These are phyloP conservation scores for Phoxinus dragarum DNA, from an alignment of 2,797 vertebrate genomes.

Conservation along the genomic window DNA sequence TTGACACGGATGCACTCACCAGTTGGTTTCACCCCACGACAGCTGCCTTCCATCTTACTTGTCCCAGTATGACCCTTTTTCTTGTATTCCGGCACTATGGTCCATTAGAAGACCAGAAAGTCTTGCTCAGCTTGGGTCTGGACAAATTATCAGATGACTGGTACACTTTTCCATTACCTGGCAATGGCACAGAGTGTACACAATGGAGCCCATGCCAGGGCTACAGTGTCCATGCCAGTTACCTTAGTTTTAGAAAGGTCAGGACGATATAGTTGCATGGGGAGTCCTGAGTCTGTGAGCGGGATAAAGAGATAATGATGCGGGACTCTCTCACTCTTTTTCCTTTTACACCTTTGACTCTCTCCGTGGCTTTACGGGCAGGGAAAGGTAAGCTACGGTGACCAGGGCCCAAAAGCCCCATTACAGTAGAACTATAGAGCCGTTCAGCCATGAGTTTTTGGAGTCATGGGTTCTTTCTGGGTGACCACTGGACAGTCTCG, in stretches of 20 bases:
- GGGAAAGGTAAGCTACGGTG: background rate
- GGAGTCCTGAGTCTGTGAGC: conserved; percentile 15
- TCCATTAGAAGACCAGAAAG: conserved; percentile 23
- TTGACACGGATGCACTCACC: conserved; percentile 14
- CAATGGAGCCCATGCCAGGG: background rate
- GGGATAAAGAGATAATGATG: conserved; percentile 7
- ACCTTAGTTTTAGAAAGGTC: conserved; percentile 27
- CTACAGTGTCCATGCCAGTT: conserved; percentile 4
- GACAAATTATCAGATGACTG: conserved; percentile 36
- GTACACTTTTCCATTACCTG: conserved; percentile 37
- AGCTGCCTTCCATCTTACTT: conserved; percentile 29
- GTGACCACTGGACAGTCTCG: background rate
- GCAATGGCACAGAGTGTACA: conserved; percentile 6
- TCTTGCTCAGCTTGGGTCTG: conserved; percentile 2
- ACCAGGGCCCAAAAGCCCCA: background rate
- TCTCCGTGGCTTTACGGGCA: background rate
- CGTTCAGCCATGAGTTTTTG: background rate
- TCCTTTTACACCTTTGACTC: background rate
- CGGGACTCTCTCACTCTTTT: background rate
- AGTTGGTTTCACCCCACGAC: conserved; percentile 13
- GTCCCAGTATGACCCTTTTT: conserved; percentile 22
- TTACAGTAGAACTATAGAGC: background rate
- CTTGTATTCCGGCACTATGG: background rate
- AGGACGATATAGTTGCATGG: conserved; percentile 11
- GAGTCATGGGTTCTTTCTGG: background rate